Evolutionary conservation across 2,113 vertebrate species (phyloP), one percentile per base, ranked within the genome.

Genomic region (Cebus imitator): DNA sequence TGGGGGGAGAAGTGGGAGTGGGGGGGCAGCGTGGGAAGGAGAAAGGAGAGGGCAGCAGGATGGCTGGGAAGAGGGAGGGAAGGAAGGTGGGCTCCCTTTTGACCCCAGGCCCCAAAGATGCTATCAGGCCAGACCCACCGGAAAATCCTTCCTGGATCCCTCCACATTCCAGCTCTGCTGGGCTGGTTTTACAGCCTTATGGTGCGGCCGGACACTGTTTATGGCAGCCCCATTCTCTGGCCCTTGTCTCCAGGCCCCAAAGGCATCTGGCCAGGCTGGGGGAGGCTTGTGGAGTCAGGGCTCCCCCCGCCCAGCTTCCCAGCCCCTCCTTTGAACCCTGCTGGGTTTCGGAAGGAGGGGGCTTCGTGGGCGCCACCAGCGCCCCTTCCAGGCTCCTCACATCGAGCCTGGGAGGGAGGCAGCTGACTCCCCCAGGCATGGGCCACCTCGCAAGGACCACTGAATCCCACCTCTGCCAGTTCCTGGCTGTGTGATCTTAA

Each of bases 91-190:
- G 89, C 75, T 97, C 90, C 97, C 96, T 96, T 97, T 96, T 98
- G 97, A 98, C 97, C 98, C 90, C 93, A 68, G 82, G 97, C 95
- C 97, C 96, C 97, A 97, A 97, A 98, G 98, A 98, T 98, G 96
- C 95, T 97, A 98, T 98, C 98, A 97, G 96, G 96, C 87, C 96
- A 97, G 96, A 97, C 96, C 91, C 76, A 64, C 95, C 75, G 83
- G 97, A 97, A 98, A 97, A 98, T 91, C 97, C 97, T 98, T 90
- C 97, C 98, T 79, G 93, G 83, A 95, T 93, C 93, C 86, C 80
- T 87, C 95, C 81, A 61, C 97, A 98, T 98, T 98, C 98, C 98
- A 97, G 93, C 92, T 95, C 81, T 20, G 91, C 95, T 4, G 0
- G 95, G 96, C 96, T 87, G 94, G 95, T 98, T 98, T 98, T 98